These are phyloP conservation scores for Euwallacea similis DNA, from an alignment of 1,140 invertebrate species.

Conservation along the genomic window DNA sequence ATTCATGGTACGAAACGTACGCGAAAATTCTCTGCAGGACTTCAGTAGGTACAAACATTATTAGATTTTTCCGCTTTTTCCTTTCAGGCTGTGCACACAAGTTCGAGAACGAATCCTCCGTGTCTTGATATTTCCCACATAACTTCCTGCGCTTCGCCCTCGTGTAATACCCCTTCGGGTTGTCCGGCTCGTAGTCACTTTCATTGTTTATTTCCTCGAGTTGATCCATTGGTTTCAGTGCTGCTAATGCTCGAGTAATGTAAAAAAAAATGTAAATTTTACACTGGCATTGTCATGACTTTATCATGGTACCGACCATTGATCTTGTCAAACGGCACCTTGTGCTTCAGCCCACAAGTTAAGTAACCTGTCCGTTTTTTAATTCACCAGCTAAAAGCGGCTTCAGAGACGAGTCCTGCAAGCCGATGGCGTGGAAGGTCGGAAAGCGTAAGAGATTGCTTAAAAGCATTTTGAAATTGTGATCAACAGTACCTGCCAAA, in stretches of 20 bases:
- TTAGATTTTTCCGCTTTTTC: slow-evolving; percentile 43
- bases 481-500: slow-evolving; percentile 38
- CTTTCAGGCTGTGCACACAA: slow-evolving; percentile 20
- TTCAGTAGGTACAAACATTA: slow-evolving; percentile 45
- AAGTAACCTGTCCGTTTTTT: too few species aligned
- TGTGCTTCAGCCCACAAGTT: too few species aligned
- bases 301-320: too few species aligned
- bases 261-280: too few species aligned
- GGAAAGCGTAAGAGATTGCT: not conserved
- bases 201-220: slow-evolving; percentile 38
- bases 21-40: slow-evolving; percentile 43
- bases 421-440: too few species aligned
- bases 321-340: too few species aligned
- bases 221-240: slow-evolving; percentile 18
- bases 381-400: too few species aligned
- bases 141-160: slow-evolving; percentile 39
- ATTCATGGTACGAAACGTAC: slow-evolving; percentile 44
- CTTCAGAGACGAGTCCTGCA: too few species aligned
- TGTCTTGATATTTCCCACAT: slow-evolving; percentile 23
- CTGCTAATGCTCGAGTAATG: too few species aligned
- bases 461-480: slow-evolving; percentile 34
- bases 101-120: slow-evolving; percentile 15
- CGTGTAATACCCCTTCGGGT: slow-evolving; percentile 35
- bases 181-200: slow-evolving; percentile 32
- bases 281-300: too few species aligned